Base-by-base conservation (phyloP, 2,113 vertebrate species). In the Leiothrix lutea region DNA sequence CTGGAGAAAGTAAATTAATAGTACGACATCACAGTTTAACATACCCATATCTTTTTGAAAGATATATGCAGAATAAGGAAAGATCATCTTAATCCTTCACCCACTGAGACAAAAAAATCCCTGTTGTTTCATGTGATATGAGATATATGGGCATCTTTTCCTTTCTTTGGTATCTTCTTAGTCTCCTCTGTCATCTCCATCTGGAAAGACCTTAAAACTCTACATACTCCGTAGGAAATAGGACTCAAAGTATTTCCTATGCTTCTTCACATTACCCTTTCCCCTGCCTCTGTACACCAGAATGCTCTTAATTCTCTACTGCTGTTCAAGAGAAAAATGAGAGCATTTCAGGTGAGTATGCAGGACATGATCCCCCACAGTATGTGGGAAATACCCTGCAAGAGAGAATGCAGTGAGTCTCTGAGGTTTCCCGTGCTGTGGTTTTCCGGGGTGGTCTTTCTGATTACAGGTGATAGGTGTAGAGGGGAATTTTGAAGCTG, bases 241-340 rank as follows among this genome's bases (percentile, higher is more conserved):
- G 50, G 20, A 72, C 22, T 69, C 1, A 2, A 61, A 81, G 6
- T 18, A 45, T 79, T 79, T 87, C 11, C 48, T 57, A 4, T 45
- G 8, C 5, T 38, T 21, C 33, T 91, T 57, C 66, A 54, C 12
- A 26, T 84, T 53, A 64, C 29, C 11, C 5, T 67, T 94, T 67
- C 35, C 33, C 18, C 29, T 51, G 14, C 2, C 4, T 50, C n/a
- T 1, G 0, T 60, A 61, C 6, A 60, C 8, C 21, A 74, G 11
- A 1, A 1, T 64, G 23, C 1, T 2, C 45, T 88, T 56, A 25
- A 11, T 70, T 65, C n/a, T 64, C 17, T 57, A 5, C 12, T 65
- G 18, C 47, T 67, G 13, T n/a, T 77, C n/a, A 75, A 6, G 28
- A 75, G 45, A 45, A 48, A 90, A 47, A 40, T 54, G 8, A 62